Conservation (phyloP, 2,113 vertebrate genomes). For the Dasyprocta punctata region DNA sequence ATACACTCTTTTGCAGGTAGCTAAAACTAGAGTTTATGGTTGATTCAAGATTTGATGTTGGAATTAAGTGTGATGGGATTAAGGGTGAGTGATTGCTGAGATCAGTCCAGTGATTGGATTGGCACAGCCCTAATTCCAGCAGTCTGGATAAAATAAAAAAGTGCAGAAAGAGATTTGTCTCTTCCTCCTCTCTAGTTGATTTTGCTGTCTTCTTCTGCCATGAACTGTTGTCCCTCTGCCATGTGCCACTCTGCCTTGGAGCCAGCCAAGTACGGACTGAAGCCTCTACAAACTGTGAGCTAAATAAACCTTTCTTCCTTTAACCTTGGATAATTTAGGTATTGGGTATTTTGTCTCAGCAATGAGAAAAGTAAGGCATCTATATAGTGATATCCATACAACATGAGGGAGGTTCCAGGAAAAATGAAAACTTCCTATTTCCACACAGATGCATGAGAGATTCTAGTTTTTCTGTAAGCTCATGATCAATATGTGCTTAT, state of each 20-base stretch:
- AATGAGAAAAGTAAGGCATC: neutral
- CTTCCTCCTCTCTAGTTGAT: neutral
- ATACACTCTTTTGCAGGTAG: neutral
- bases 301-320: neutral
- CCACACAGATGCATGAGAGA: neutral
- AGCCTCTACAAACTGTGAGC: neutral
- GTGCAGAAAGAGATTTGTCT: neutral
- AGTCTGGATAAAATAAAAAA: neutral
- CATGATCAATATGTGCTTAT: neutral
- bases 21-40: neutral
- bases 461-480: neutral
- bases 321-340: neutral
- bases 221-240: neutral
- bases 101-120: neutral
- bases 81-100: neutral
- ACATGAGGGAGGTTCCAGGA: neutral
- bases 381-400: neutral
- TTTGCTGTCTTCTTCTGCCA: neutral
- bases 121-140: neutral
- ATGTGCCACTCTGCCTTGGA: neutral
- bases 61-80: neutral
- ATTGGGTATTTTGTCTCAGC: neutral
- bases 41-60: neutral
- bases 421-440: neutral
- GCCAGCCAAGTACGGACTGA: neutral